Evolutionary conservation across 1,140 invertebrate genomes (phyloP), one percentile per base, ranked within the genome.

Genomic region (Chelonus insularis): DNA sequence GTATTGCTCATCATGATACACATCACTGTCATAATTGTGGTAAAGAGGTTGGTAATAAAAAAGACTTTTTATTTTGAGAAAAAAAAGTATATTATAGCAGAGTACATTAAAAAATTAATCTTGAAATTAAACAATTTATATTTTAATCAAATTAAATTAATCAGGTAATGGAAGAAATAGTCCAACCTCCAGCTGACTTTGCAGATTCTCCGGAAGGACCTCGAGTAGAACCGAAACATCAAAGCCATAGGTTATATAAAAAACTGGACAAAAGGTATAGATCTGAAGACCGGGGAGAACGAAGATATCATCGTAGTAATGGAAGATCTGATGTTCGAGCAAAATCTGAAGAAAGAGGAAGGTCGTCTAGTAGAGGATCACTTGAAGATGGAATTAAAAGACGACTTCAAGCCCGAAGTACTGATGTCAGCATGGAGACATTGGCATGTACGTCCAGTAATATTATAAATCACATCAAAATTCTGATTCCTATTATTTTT

Each of bases 131-230:
- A n/a, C n/a, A n/a, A n/a, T n/a, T n/a, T n/a, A n/a, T n/a, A n/a
- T n/a, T n/a, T n/a, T n/a, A n/a, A n/a, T n/a, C n/a, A n/a, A n/a
- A n/a, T n/a, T n/a, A n/a, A n/a, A n/a, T n/a, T n/a, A n/a, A n/a
- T n/a, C n/a, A 87, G 75, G 86, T 85, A 21, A 83, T 84, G 37
- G 86, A 86, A 65, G 89, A 92, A 68, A 93, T 94, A 65, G 91
- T 94, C 4, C 89, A 91, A 68, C 91, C 92, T 1, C 92, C 92
- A 5, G 92, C 91, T 12, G 90, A 91, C 29, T 94, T 94, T 74
- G 91, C 90, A 9, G 92, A 94, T 78, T 93, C 91, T 0, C 91
- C 91, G 0, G 87, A 88, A 57, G 85, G 84, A 60, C 79, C 78
- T 4, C 32, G 64, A 20, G 51, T 41, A 6, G 47, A 37, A 4